Evolutionary conservation across 2,888 invertebrate species (phyloP).

Genomic region (Ryuthela nishihirai): DNA sequence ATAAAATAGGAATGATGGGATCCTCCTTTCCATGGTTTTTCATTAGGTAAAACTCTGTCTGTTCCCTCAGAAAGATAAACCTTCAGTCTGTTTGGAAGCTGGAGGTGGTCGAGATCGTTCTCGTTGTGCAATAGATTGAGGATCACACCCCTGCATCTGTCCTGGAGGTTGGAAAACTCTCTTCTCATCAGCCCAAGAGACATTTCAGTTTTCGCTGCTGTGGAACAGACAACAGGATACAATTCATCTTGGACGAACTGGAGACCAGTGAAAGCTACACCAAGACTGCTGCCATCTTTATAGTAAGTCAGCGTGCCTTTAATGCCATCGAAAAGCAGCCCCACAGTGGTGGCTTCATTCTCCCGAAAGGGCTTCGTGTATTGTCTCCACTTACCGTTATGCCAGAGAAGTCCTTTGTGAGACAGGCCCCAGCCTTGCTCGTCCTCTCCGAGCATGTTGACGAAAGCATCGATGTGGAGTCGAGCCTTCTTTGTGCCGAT

Average conservation of each 20-base stretch:
- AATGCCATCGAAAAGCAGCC: slow-evolving; percentile 64
- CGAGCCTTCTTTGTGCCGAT: slow-evolving; percentile 59
- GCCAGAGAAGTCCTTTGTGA: slow-evolving; percentile 68
- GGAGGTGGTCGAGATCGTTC: slow-evolving; percentile 57
- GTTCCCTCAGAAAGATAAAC: slow-evolving; percentile 58
- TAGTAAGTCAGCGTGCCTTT: slow-evolving; percentile 67
- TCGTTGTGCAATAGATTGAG: slow-evolving; percentile 57
- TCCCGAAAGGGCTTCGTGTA: slow-evolving; percentile 67
- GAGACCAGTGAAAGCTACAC: slow-evolving; percentile 66
- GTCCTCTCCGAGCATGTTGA: slow-evolving; percentile 68
- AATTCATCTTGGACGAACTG: slow-evolving; percentile 60
- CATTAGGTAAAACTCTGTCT: neutral
- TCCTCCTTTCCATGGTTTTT: slow-evolving; percentile 4
- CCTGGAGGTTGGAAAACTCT: slow-evolving; percentile 65
- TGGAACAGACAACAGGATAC: slow-evolving; percentile 67
- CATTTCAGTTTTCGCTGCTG: slow-evolving; percentile 72
- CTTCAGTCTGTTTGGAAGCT: slow-evolving; percentile 59
- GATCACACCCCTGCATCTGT: slow-evolving; percentile 61
- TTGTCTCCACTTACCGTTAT: slow-evolving; percentile 60
- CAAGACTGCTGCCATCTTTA: slow-evolving; percentile 65
- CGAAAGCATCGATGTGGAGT: slow-evolving; percentile 64
- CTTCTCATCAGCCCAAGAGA: slow-evolving; percentile 59
- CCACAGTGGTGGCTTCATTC: slow-evolving; percentile 64
- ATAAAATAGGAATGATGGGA: slow-evolving; percentile 7
- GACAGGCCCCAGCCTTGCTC: slow-evolving; percentile 66